These are phyloP conservation scores for Montipora efflorescens DNA, from an alignment of 64 coral and sea anemone species.

Conservation along the genomic window DNA sequence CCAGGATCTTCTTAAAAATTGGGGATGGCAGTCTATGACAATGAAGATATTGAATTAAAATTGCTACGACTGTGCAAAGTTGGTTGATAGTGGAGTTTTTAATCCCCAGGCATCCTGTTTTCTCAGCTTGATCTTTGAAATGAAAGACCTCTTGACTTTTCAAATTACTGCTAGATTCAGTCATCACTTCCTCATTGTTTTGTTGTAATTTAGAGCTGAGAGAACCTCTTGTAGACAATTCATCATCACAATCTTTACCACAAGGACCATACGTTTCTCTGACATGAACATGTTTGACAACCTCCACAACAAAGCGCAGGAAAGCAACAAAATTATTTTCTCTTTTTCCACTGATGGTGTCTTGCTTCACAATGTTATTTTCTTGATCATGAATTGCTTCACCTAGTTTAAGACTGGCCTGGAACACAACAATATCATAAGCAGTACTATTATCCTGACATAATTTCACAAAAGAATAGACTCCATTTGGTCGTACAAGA, in stretches of 20 bases:
- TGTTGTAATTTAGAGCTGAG: not conserved
- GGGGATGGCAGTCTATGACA: constrained; percentile 37
- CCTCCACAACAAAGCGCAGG: not conserved
- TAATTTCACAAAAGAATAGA: constrained; percentile 19
- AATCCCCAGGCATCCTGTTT: not conserved
- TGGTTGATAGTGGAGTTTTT: not conserved
- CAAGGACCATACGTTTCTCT: not conserved
- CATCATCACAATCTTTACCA: not conserved
- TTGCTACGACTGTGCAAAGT: constrained; percentile 18
- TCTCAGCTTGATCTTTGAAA: not conserved
- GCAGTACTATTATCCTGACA: not conserved
- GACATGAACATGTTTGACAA: not conserved
- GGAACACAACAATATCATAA: not conserved
- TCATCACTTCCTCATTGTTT: not conserved
- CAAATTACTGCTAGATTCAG: not conserved
- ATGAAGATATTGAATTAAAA: constrained; percentile 64
- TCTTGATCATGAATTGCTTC: constrained; percentile 33
- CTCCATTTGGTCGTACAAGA: constrained; percentile 35
- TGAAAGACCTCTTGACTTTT: not conserved
- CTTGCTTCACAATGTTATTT: constrained; percentile 6
- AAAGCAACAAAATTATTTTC: constrained; percentile 17
- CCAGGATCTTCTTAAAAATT: constrained; percentile 70
- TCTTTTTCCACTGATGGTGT: not conserved
- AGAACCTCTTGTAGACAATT: not conserved
- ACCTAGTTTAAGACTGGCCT: constrained; percentile 14